Evolutionary conservation across 1,140 invertebrate genomes (phyloP).

Genomic region (Drosophila erecta): DNA sequence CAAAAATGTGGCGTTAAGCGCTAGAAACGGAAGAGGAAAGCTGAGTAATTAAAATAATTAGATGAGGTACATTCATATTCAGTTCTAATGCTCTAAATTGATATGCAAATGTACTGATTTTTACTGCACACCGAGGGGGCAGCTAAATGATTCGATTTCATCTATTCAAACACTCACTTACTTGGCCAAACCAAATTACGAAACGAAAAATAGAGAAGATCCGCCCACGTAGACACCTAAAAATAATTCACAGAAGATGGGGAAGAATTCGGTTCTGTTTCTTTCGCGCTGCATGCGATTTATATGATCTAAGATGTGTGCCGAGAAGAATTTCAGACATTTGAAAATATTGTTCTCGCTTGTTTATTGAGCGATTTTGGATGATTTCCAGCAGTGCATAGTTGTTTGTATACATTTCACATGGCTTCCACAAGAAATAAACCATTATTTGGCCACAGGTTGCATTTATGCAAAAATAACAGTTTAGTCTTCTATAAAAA

Average conservation of each 20-base stretch:
- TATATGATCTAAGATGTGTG: slow-evolving; percentile 50
- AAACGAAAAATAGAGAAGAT: slow-evolving; percentile 46
- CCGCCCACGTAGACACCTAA: slow-evolving; percentile 66
- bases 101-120: slow-evolving; percentile 6
- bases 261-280: slow-evolving; percentile 42
- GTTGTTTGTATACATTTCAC: slow-evolving; percentile 12
- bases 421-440: slow-evolving; percentile 36
- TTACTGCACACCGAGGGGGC: slow-evolving; percentile 24
- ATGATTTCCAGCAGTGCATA: slow-evolving; percentile 46
- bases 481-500: not conserved
- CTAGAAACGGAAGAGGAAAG: slow-evolving; percentile 31
- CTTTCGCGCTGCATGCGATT: slow-evolving; percentile 48
- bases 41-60: slow-evolving; percentile 66
- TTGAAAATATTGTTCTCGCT: slow-evolving; percentile 40
- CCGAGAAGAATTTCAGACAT: slow-evolving; percentile 54
- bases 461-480: slow-evolving; percentile 13
- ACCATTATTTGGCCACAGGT: slow-evolving; percentile 5
- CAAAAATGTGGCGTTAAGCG: slow-evolving; percentile 77
- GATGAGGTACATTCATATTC: slow-evolving; percentile 29
- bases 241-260: slow-evolving; percentile 54
- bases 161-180: slow-evolving; percentile 61
- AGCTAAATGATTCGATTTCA: slow-evolving; percentile 62
- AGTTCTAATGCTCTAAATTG: not conserved
- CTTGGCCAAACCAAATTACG: slow-evolving; percentile 48
- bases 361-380: slow-evolving; percentile 50